Conservation (phyloP, 2,113 vertebrate genomes). For the Rhinichthys klamathensis region DNA sequence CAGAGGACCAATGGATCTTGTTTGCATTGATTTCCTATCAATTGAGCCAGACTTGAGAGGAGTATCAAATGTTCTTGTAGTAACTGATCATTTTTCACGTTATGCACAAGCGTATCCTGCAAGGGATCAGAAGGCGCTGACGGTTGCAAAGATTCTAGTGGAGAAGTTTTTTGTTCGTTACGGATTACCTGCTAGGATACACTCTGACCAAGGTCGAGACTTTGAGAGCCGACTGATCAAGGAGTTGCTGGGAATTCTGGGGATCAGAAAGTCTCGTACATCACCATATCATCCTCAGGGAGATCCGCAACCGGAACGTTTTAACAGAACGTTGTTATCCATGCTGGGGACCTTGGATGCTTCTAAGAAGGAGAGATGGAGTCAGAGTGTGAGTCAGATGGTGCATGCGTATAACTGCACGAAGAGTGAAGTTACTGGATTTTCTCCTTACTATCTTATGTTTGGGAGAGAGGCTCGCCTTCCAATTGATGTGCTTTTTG, state of each 20-base stretch:
- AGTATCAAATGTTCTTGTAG: background rate
- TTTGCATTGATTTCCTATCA: conserved; percentile 3
- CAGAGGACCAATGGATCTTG: background rate
- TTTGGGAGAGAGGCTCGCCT: too few relatives aligned
- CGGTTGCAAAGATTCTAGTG: background rate
- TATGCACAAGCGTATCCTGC: background rate
- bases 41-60: background rate
- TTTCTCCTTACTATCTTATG: too few relatives aligned
- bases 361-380: too few relatives aligned
- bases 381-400: too few relatives aligned
- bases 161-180: background rate
- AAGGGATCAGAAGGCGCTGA: background rate
- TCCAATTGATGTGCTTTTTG: too few relatives aligned
- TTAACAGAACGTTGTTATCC: too few relatives aligned
- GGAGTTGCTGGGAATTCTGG: background rate
- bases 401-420: too few relatives aligned
- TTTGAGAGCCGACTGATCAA: background rate
- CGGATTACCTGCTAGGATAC: background rate
- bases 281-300: too few relatives aligned
- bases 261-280: too few relatives aligned
- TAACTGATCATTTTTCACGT: background rate
- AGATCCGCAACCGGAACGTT: too few relatives aligned
- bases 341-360: too few relatives aligned
- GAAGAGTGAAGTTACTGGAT: too few relatives aligned
- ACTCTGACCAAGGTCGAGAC: background rate